Conservation (phyloP, 1,140 invertebrate genomes). For the Procambarus virginalis region DNA sequence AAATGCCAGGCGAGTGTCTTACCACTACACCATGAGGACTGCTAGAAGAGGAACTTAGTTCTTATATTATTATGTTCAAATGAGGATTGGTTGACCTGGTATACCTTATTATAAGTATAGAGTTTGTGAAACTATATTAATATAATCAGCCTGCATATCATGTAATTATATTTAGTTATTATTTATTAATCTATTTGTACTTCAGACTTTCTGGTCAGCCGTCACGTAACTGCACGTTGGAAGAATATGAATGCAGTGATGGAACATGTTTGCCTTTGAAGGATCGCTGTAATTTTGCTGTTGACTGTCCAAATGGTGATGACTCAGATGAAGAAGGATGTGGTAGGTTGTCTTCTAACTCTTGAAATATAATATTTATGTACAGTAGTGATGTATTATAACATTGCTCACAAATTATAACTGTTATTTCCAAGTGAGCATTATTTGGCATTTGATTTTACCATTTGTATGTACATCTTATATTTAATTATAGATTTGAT, state of each 20-base stretch:
- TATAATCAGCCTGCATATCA: too few species aligned
- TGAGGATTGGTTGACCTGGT: too few species aligned
- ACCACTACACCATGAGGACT: too few species aligned
- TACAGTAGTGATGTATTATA: not conserved
- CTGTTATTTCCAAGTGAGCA: not conserved
- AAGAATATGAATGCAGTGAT: constrained; percentile 7
- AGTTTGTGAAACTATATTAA: too few species aligned
- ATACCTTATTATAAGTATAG: too few species aligned
- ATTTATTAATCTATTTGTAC: not conserved
- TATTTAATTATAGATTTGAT: too few species aligned
- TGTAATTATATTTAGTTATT: not conserved
- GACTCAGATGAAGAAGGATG: constrained; percentile 40
- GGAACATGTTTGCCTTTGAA: constrained; percentile 26
- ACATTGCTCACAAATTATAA: too few species aligned
- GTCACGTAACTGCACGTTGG: constrained; percentile 19
- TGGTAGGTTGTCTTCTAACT: constrained; percentile 9
- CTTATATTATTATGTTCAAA: too few species aligned
- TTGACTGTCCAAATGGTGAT: constrained; percentile 45
- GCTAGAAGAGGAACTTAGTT: too few species aligned
- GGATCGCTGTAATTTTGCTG: constrained; percentile 28
- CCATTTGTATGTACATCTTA: too few species aligned
- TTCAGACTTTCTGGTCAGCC: constrained; percentile 1
- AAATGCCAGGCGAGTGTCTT: too few species aligned
- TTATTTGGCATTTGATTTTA: too few species aligned
- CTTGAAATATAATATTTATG: not conserved